These are phyloP conservation scores for Phyllotreta striolata DNA, from an alignment of 2,888 invertebrate genomes.

Conservation along the genomic window DNA sequence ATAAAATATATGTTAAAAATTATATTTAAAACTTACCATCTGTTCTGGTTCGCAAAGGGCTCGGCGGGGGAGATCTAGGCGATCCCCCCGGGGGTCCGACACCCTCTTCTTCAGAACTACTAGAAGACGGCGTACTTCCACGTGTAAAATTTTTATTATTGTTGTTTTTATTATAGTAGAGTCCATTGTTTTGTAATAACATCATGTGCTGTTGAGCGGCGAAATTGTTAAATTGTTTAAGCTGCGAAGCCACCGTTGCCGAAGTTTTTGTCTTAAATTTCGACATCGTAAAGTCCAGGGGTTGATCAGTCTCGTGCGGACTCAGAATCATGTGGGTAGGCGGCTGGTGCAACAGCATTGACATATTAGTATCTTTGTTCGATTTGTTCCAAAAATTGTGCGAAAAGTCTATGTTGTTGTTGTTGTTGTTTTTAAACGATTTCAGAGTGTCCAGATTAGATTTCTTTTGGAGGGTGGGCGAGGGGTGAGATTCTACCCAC, in stretches of 20 bases:
- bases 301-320: constrained; percentile 67
- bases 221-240: constrained; percentile 57
- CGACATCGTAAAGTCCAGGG: constrained; percentile 78
- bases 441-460: constrained; percentile 57
- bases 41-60: constrained; percentile 57
- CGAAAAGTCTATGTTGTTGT: constrained; percentile 64
- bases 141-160: constrained; percentile 55
- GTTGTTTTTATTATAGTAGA: constrained; percentile 57
- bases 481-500: constrained; percentile 66
- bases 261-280: constrained; percentile 62
- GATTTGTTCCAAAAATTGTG: constrained; percentile 54
- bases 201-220: constrained; percentile 59
- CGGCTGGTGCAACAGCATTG: constrained; percentile 68
- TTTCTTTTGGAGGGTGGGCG: constrained; percentile 63
- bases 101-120: constrained; percentile 62
- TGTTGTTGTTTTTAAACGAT: constrained; percentile 60
- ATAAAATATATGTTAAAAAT: background rate
- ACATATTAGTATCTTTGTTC: constrained; percentile 61
- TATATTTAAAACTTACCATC: constrained; percentile 56
- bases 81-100: constrained; percentile 59
- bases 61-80: constrained; percentile 57
- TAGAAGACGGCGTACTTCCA: constrained; percentile 58
- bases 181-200: constrained; percentile 59
- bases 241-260: constrained; percentile 56
- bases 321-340: constrained; percentile 62